Conservation (phyloP, 2,113 vertebrate species). For the Pycnonotus jocosus region DNA sequence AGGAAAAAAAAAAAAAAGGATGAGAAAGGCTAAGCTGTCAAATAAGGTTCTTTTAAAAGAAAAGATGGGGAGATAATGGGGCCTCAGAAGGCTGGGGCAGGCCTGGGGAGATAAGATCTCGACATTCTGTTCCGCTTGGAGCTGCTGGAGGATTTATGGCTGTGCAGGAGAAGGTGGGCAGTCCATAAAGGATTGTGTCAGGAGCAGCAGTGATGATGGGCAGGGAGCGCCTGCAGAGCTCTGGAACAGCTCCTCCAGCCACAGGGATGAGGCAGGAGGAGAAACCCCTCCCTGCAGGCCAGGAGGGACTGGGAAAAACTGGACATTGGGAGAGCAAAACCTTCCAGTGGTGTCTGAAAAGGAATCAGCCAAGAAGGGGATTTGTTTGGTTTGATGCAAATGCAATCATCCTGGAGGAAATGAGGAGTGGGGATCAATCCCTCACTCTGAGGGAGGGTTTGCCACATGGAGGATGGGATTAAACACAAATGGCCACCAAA, state of each 20-base stretch:
- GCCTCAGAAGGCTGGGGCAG: slow-evolving; percentile 15
- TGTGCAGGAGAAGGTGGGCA: background rate
- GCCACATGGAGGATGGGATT: too few species aligned
- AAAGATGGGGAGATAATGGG: slow-evolving; percentile 33
- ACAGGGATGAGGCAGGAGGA: background rate
- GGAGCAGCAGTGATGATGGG: background rate
- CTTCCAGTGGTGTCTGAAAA: background rate
- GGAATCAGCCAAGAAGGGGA: background rate
- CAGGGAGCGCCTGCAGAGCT: background rate
- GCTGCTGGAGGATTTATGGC: slow-evolving; percentile 43
- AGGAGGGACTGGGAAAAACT: background rate
- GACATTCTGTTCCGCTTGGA: slow-evolving; percentile 15
- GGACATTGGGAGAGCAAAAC: background rate
- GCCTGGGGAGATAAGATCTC: slow-evolving; percentile 44
- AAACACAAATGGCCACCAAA: background rate
- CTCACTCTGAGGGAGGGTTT: too few species aligned
- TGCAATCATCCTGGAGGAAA: background rate
- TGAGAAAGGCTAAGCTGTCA: background rate
- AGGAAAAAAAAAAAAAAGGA: background rate
- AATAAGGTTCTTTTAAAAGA: background rate
- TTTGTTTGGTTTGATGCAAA: background rate
- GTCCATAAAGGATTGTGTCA: background rate
- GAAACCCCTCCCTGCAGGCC: background rate
- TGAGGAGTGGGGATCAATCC: background rate
- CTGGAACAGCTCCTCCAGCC: background rate